phyloP scores from a whole-genome alignment of 2,113 vertebrate genomes.

The Corythornis vintsioides region DNA sequence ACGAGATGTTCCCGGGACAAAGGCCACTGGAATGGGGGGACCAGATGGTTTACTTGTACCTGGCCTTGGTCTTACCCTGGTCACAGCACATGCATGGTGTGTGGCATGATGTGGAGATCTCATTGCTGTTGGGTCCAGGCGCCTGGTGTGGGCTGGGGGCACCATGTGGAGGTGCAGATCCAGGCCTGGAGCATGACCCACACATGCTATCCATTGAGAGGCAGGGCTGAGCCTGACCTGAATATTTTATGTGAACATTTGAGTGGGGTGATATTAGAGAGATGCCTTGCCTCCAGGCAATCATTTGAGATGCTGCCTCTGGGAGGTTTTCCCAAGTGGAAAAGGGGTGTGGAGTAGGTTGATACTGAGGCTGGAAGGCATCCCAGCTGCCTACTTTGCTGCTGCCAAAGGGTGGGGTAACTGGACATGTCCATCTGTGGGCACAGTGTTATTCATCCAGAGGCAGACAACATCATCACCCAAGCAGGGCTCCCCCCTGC shows the following conservation, averaged over 20 bases:
- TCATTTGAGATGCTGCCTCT: neutral
- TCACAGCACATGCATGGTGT: accelerated
- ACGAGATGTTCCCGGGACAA: neutral
- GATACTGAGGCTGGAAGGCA: neutral
- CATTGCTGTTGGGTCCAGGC: neutral
- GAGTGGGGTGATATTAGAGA: neutral
- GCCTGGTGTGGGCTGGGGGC: neutral
- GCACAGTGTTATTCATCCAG: accelerated
- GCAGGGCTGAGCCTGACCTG: neutral
- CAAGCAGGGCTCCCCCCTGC: neutral
- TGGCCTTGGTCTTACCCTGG: neutral
- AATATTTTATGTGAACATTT: neutral
- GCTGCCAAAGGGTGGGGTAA: neutral
- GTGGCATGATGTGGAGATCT: accelerated
- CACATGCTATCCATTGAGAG: accelerated
- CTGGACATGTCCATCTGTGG: accelerated
- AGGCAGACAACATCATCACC: neutral
- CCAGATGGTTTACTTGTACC: constrained; percentile 5
- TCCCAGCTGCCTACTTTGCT: neutral
- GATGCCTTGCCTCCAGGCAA: neutral
- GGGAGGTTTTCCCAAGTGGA: neutral
- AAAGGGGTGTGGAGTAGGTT: neutral
- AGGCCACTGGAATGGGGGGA: neutral
- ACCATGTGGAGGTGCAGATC: neutral
- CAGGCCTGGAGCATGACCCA: accelerated